These are phyloP conservation scores for Amia ocellicauda DNA, from an alignment of 2,113 vertebrate genomes.

Conservation along the genomic window DNA sequence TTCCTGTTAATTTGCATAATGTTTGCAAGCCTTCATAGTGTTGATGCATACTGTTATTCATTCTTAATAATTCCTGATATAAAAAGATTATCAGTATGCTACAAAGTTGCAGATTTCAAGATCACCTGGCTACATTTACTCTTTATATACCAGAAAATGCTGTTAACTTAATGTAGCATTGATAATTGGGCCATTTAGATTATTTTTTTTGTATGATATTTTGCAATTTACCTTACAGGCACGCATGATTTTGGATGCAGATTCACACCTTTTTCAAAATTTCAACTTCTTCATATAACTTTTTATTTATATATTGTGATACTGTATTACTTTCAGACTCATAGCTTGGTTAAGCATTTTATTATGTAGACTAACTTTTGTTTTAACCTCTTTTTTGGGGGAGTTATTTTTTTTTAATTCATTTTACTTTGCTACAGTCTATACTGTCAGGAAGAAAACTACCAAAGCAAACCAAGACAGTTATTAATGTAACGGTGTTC, in stretches of 20 bases:
- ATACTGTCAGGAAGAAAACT: neutral
- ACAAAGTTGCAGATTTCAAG: too few relatives aligned
- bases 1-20: too few relatives aligned
- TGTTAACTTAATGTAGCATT: conserved; percentile 25
- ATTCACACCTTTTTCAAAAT: neutral
- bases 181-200: conserved; percentile 23
- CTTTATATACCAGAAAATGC: neutral
- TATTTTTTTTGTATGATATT: conserved; percentile 22
- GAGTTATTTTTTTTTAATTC: neutral
- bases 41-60: too few relatives aligned
- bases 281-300: neutral
- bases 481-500: neutral
- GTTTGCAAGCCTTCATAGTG: too few relatives aligned
- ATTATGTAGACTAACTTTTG: neutral
- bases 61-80: too few relatives aligned
- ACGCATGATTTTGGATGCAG: neutral
- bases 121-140: neutral
- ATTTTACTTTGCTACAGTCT: neutral
- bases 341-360: neutral
- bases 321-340: neutral
- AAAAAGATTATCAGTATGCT: too few relatives aligned
- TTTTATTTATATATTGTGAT: too few relatives aligned
- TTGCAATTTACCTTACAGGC: conserved; percentile 29
- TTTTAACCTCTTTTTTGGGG: too few relatives aligned
- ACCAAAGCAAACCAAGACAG: conserved; percentile 4